These are phyloP conservation scores for Coptotermes formosanus DNA, from an alignment of 1,140 invertebrate species.

Conservation along the genomic window DNA sequence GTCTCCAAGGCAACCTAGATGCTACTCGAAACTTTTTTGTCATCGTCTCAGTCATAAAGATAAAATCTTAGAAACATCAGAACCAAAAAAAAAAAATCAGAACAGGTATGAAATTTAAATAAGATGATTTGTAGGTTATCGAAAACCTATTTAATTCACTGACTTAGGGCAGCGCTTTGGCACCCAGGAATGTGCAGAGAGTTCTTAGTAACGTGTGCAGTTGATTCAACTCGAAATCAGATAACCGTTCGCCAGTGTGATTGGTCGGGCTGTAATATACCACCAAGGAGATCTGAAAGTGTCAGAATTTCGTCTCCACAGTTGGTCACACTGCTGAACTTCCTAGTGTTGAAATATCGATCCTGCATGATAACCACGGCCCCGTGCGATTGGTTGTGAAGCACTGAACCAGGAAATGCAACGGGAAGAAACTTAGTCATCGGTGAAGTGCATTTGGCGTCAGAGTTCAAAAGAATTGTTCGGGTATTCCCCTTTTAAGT, in stretches of 20 bases:
- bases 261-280: background rate
- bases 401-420: slow-evolving; percentile 10
- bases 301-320: background rate
- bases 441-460: background rate
- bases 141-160: too few relatives aligned
- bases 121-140: too few relatives aligned
- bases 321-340: slow-evolving; percentile 10
- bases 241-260: background rate
- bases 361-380: slow-evolving; percentile 6
- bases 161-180: too few relatives aligned
- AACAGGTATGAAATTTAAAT: too few relatives aligned
- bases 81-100: too few relatives aligned
- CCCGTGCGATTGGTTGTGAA: slow-evolving; percentile 14
- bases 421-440: background rate
- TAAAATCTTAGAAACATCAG: too few relatives aligned
- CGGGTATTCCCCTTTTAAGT: background rate
- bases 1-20: too few relatives aligned
- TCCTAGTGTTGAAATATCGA: slow-evolving; percentile 12
- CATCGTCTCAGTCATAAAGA: too few relatives aligned
- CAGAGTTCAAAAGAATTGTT: background rate
- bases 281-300: background rate
- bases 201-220: too few relatives aligned
- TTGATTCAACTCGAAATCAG: background rate
- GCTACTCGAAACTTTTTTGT: too few relatives aligned
- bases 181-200: too few relatives aligned